Conservation (phyloP, 2,888 invertebrate genomes). For the Patella ulyssiponensis region DNA sequence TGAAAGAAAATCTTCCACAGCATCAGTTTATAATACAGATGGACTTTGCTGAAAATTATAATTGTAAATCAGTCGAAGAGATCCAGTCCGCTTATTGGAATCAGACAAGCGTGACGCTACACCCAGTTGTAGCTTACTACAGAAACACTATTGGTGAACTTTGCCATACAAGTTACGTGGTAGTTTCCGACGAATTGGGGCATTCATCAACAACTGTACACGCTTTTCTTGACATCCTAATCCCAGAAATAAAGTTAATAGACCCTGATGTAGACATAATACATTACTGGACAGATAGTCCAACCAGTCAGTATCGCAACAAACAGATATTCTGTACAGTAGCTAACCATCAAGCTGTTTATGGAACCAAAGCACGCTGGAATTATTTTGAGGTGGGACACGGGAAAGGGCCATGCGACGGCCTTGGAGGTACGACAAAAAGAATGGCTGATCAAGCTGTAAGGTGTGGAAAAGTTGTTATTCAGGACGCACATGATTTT, state of each 20-base stretch:
- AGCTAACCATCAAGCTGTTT: slow-evolving; percentile 27
- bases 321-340: slow-evolving; percentile 33
- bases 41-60: slow-evolving; percentile 42
- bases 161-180: slow-evolving; percentile 27
- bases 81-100: slow-evolving; percentile 43
- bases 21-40: slow-evolving; percentile 35
- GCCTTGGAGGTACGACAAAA: slow-evolving; percentile 31
- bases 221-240: slow-evolving; percentile 20
- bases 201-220: slow-evolving; percentile 27
- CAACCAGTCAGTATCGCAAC: slow-evolving; percentile 40
- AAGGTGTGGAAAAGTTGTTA: slow-evolving; percentile 18
- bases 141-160: background rate
- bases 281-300: slow-evolving; percentile 42
- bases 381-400: slow-evolving; percentile 37
- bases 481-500: slow-evolving; percentile 32
- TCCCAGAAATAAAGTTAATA: too few relatives aligned
- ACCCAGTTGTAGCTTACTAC: slow-evolving; percentile 39
- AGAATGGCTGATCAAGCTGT: slow-evolving; percentile 32
- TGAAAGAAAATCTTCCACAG: slow-evolving; percentile 33
- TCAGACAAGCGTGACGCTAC: slow-evolving; percentile 34
- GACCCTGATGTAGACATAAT: slow-evolving; percentile 6
- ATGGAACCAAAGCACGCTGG: slow-evolving; percentile 32
- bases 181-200: slow-evolving; percentile 37
- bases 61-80: slow-evolving; percentile 33
- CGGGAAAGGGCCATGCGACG: slow-evolving; percentile 38